phyloP scores from a whole-genome alignment of 2,113 vertebrate species.

The Limnothrissa miodon region DNA sequence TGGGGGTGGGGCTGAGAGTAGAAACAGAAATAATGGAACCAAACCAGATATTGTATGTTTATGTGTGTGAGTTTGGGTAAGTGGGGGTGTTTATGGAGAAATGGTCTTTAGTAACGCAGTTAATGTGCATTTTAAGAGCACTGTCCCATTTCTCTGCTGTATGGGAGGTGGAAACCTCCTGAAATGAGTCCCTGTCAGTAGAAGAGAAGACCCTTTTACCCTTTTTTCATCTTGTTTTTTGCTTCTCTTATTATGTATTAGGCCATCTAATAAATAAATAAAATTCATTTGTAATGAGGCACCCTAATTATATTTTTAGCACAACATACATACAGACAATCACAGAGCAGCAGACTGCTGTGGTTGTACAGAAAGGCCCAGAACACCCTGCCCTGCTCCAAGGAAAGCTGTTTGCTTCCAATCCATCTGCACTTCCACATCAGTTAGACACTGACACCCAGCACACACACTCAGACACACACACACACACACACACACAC shows the following conservation, averaged over 20 bases:
- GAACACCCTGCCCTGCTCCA: background rate
- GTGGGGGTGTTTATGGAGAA: background rate
- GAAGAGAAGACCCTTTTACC: background rate
- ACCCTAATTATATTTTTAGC: conserved; percentile 15
- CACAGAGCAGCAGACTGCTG: background rate
- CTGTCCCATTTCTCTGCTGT: background rate
- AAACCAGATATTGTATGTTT: background rate
- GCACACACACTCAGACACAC: background rate
- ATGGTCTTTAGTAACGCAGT: background rate
- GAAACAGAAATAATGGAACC: background rate
- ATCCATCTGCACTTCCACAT: background rate
- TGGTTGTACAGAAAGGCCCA: background rate
- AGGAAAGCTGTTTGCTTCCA: background rate
- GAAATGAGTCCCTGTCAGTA: background rate
- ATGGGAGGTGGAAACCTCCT: background rate
- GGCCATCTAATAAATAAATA: background rate
- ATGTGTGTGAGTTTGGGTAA: background rate
- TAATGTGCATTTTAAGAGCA: background rate
- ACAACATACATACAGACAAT: background rate
- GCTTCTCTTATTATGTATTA: background rate
- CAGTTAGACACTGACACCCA: background rate
- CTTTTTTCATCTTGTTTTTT: background rate
- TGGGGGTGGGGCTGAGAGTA: no score
- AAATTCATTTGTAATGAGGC: background rate
- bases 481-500: conserved; percentile 3